A percentile compares a stretch with the other conserved stretches of the same genome.
Evolutionary conservation across 2,113 vertebrate species (phyloP).

Genomic region (Phoxinus phoxinus): DNA sequence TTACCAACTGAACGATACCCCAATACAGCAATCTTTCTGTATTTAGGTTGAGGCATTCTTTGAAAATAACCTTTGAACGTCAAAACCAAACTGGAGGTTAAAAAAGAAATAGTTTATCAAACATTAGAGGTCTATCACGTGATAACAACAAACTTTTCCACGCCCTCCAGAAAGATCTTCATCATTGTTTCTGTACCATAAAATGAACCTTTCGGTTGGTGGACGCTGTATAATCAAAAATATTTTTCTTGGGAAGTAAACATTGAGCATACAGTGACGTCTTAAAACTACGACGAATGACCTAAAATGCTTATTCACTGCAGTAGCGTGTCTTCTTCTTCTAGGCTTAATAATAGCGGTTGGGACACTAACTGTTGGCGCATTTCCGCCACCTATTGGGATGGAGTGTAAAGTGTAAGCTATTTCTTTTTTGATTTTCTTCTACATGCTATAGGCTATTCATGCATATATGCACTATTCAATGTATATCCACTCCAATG

Average conservation of each 20-base stretch:
- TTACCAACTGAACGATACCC: constrained; percentile 83
- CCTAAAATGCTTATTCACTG: constrained; percentile 22
- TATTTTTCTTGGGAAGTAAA: not conserved
- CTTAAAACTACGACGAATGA: constrained; percentile 12
- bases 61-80: constrained; percentile 2
- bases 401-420: not conserved
- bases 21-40: constrained; percentile 81
- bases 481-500: no score
- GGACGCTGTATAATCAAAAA: not conserved
- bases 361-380: not conserved
- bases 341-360: not conserved
- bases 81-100: constrained; percentile 55
- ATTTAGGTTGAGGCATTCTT: constrained; percentile 80
- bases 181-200: constrained; percentile 4
- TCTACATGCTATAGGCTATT: no score
- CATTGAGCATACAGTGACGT: not conserved
- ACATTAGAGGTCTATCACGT: constrained; percentile 80
- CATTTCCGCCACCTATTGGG: not conserved
- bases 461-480: no score
- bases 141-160: constrained; percentile 82
- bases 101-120: constrained; percentile 63
- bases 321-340: not conserved
- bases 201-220: not conserved
- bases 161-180: constrained; percentile 49
- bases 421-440: not conserved